phyloP scores from a whole-genome alignment of 2,888 invertebrate species.

The Nesidiocoris tenuis region DNA sequence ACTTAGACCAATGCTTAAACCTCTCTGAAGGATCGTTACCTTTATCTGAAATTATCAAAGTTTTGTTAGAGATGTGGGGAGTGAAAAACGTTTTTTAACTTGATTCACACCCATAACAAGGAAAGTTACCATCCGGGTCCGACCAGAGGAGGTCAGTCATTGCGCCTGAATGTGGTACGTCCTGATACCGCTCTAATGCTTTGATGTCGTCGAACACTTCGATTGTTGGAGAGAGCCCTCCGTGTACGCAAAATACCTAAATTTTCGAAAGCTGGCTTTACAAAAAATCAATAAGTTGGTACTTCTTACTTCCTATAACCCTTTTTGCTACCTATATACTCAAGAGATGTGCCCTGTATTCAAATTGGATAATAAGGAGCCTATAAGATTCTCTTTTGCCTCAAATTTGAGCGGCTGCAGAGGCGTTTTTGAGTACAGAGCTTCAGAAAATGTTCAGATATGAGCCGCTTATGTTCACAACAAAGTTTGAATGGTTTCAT shows the following conservation, averaged over 20 bases:
- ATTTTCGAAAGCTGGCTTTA: no score
- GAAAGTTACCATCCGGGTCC: conserved; percentile 87
- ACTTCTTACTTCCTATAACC: no score
- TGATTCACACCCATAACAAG: not conserved
- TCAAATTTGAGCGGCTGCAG: no score
- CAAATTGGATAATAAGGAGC: not conserved
- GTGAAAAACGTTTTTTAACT: not conserved
- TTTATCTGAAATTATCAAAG: not conserved
- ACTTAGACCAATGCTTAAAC: no score
- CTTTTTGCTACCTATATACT: no score
- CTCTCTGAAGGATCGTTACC: no score
- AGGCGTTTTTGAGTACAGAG: no score
- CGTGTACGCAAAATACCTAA: conserved; percentile 97
- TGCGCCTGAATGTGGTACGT: conserved; percentile 95
- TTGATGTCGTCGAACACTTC: conserved; percentile 97
- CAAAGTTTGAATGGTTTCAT: no score
- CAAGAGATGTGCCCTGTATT: no score
- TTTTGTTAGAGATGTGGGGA: not conserved
- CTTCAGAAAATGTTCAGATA: no score
- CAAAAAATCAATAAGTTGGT: no score
- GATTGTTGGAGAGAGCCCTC: conserved; percentile 96
- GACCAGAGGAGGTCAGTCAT: conserved; percentile 99
- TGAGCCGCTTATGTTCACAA: no score
- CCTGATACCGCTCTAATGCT: conserved; percentile 96
- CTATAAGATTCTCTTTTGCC: not conserved